Percentiles rank a stretch among this genome's conserved stretches.
phyloP scores from a whole-genome alignment of 2,113 vertebrate species.

The Scortum barcoo region DNA sequence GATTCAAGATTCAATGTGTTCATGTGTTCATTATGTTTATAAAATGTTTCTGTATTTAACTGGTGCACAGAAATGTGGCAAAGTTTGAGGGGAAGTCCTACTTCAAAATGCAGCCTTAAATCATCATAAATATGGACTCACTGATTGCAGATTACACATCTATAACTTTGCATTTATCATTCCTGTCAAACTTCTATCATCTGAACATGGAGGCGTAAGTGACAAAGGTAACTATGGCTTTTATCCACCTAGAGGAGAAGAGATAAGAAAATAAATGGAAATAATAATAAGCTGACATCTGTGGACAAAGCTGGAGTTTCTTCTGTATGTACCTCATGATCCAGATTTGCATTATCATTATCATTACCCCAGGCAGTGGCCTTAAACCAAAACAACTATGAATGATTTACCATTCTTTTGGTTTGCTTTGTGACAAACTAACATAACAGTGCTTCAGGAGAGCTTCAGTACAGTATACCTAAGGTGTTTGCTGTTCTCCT shows the following conservation, averaged over 20 bases:
- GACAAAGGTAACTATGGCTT: neutral
- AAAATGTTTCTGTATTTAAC: too few relatives aligned
- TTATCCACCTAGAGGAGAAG: neutral
- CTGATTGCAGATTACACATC: neutral
- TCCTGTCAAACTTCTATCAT: neutral
- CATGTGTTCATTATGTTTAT: too few relatives aligned
- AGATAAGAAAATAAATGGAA: neutral
- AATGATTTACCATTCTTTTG: neutral
- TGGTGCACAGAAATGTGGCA: neutral
- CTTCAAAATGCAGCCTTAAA: too few relatives aligned
- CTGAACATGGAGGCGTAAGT: neutral
- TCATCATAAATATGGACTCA: neutral
- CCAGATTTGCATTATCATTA: conserved; percentile 14
- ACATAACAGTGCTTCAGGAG: neutral
- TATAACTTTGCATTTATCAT: neutral
- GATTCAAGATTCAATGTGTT: too few relatives aligned
- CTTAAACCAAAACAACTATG: neutral
- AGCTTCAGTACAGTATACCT: conserved; percentile 4
- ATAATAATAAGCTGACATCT: conserved; percentile 6
- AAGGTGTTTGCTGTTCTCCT: conserved; percentile 20
- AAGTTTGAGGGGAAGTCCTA: too few relatives aligned
- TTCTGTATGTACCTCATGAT: neutral
- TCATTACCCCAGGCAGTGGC: neutral
- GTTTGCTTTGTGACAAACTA: conserved; percentile 1
- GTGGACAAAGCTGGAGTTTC: conserved; percentile 12